phyloP scores from a whole-genome alignment of 2,888 invertebrate genomes.

The Xylophagus ater region DNA sequence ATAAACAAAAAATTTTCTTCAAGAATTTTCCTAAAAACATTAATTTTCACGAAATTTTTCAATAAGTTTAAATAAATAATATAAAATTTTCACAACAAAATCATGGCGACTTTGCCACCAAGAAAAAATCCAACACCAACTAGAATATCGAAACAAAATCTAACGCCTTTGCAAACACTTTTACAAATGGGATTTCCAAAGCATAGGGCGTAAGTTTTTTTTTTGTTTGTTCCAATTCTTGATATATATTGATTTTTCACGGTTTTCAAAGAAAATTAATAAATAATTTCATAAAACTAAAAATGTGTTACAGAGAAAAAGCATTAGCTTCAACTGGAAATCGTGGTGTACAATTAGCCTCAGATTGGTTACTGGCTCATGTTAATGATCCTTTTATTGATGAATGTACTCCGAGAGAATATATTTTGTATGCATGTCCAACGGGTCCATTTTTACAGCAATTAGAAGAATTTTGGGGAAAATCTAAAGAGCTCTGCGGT shows the following conservation, averaged over 20 bases:
- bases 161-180: slow-evolving; percentile 68
- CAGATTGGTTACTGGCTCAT: slow-evolving; percentile 84
- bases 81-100: too few relatives aligned
- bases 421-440: slow-evolving; percentile 79
- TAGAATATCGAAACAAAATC: slow-evolving; percentile 59
- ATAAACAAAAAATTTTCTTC: too few relatives aligned
- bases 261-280: slow-evolving; percentile 1
- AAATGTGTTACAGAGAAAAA: slow-evolving; percentile 54
- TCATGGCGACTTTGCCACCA: slow-evolving; percentile 67
- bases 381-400: slow-evolving; percentile 76
- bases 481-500: slow-evolving; percentile 59
- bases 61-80: too few relatives aligned
- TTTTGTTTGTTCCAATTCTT: slow-evolving; percentile 14
- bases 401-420: slow-evolving; percentile 66
- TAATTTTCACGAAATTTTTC: too few relatives aligned
- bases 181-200: slow-evolving; percentile 83
- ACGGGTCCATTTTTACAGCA: slow-evolving; percentile 62
- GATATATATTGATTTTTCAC: slow-evolving; percentile 3
- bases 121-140: slow-evolving; percentile 62
- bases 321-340: slow-evolving; percentile 84
- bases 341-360: slow-evolving; percentile 75
- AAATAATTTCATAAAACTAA: too few relatives aligned
- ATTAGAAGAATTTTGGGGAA: slow-evolving; percentile 61
- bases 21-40: too few relatives aligned
- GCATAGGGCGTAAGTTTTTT: slow-evolving; percentile 68